phyloP scores from a whole-genome alignment of 1,140 invertebrate genomes.

The Cheumatopsyche charites region DNA sequence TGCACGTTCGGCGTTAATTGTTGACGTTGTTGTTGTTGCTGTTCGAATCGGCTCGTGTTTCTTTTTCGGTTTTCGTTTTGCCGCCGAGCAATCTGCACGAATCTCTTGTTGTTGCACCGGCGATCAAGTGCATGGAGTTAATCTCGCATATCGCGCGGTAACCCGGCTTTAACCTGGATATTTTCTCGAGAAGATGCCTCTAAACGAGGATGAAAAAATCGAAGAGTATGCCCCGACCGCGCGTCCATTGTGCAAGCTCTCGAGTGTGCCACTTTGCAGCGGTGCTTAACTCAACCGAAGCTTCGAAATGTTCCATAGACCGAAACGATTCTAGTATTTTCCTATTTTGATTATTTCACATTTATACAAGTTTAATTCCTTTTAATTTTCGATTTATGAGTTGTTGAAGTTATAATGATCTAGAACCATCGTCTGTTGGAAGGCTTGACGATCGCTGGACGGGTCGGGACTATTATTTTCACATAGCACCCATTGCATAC shows the following conservation, averaged over 20 bases:
- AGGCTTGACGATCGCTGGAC: constrained; percentile 10
- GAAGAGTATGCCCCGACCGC: background rate
- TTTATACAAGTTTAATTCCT: too few species aligned
- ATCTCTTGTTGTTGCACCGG: background rate
- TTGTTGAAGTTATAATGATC: too few species aligned
- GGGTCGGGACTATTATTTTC: constrained; percentile 36
- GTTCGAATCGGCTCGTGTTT: background rate
- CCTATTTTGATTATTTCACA: too few species aligned
- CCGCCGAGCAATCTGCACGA: too few species aligned
- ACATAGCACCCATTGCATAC: constrained; percentile 38
- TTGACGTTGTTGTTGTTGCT: background rate
- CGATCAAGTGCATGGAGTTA: constrained; percentile 28
- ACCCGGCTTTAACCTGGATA: constrained; percentile 32
- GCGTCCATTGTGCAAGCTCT: constrained; percentile 25
- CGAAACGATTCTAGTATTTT: too few species aligned
- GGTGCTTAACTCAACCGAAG: too few species aligned
- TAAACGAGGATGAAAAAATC: constrained; percentile 34
- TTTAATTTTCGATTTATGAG: too few species aligned
- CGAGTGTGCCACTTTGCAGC: background rate
- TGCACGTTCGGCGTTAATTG: constrained; percentile 5
- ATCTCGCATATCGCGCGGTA: constrained; percentile 16
- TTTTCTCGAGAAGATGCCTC: constrained; percentile 23
- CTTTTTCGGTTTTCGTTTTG: background rate
- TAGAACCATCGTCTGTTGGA: too few species aligned
- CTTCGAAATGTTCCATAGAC: too few species aligned